phyloP scores from a whole-genome alignment of 2,113 vertebrate species.

The Pelobates fuscus region DNA sequence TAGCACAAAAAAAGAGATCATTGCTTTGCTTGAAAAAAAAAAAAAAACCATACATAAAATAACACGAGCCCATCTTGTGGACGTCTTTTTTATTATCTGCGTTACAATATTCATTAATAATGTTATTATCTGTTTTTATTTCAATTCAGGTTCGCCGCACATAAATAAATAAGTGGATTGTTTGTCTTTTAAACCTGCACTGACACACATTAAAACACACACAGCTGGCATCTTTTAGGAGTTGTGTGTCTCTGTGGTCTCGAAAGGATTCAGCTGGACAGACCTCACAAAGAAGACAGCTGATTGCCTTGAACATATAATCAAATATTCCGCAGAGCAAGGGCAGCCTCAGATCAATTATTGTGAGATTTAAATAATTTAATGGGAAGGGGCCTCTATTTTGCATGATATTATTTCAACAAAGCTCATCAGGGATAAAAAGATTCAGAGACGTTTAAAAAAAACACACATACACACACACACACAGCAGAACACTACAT shows the following conservation, averaged over 20 bases:
- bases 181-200: slow-evolving; percentile 54
- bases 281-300: slow-evolving; percentile 70
- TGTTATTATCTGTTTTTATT: too few species aligned
- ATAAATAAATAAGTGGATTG: slow-evolving; percentile 49
- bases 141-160: slow-evolving; percentile 45
- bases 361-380: slow-evolving; percentile 74
- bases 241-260: slow-evolving; percentile 58
- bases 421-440: too few species aligned
- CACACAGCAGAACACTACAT: too few species aligned
- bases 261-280: slow-evolving; percentile 74
- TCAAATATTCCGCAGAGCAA: slow-evolving; percentile 66
- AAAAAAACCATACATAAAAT: neutral
- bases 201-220: slow-evolving; percentile 55
- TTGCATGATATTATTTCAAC: slow-evolving; percentile 57
- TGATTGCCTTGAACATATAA: slow-evolving; percentile 76
- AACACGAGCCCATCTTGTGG: too few species aligned
- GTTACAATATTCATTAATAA: neutral
- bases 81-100: neutral
- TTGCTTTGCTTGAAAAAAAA: neutral
- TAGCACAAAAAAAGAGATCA: neutral
- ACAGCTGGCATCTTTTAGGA: slow-evolving; percentile 63
- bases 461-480: too few species aligned
- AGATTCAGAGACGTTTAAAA: too few species aligned
- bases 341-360: slow-evolving; percentile 68
- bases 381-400: slow-evolving; percentile 65